phyloP scores from a whole-genome alignment of 1,140 invertebrate genomes.

The Sinella curviseta region DNA sequence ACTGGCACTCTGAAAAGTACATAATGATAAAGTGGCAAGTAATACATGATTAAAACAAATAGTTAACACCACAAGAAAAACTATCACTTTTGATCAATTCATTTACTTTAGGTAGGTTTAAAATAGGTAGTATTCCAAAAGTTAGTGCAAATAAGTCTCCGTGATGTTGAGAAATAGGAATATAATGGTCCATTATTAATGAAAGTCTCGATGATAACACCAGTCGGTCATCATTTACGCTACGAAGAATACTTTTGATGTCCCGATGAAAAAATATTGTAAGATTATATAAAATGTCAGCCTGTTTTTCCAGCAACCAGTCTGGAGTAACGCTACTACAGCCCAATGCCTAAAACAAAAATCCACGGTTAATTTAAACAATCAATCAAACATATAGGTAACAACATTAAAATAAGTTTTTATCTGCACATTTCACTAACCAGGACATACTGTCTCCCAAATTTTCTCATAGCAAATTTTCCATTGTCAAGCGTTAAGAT shows the following conservation, averaged over 20 bases:
- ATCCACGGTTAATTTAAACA: too few relatives aligned
- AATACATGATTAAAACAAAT: conserved; percentile 33
- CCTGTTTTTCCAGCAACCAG: conserved; percentile 72
- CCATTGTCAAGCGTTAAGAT: conserved; percentile 77
- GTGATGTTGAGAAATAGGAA: conserved; percentile 67
- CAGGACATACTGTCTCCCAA: conserved; percentile 70
- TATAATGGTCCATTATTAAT: conserved; percentile 79
- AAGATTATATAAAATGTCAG: conserved; percentile 69
- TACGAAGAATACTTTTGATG: conserved; percentile 66
- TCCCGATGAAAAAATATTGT: conserved; percentile 77
- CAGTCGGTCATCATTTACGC: conserved; percentile 60
- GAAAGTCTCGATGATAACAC: conserved; percentile 71
- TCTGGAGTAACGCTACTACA: conserved; percentile 81
- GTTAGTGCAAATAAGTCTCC: conserved; percentile 62
- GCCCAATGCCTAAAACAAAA: conserved; percentile 68
- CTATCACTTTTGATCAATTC: background rate
- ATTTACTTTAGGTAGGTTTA: conserved; percentile 74
- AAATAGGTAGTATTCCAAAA: conserved; percentile 73
- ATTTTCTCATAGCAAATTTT: conserved; percentile 77
- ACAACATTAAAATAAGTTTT: conserved; percentile 21
- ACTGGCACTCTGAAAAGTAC: conserved; percentile 68
- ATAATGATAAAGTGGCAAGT: background rate
- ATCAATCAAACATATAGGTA: too few relatives aligned
- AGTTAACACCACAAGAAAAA: background rate
- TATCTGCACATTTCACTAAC: conserved; percentile 58